A percentile compares a stretch with the other conserved stretches of the same genome.
Conservation (phyloP, 2,888 invertebrate genomes). For the Alloplasta piceator region DNA sequence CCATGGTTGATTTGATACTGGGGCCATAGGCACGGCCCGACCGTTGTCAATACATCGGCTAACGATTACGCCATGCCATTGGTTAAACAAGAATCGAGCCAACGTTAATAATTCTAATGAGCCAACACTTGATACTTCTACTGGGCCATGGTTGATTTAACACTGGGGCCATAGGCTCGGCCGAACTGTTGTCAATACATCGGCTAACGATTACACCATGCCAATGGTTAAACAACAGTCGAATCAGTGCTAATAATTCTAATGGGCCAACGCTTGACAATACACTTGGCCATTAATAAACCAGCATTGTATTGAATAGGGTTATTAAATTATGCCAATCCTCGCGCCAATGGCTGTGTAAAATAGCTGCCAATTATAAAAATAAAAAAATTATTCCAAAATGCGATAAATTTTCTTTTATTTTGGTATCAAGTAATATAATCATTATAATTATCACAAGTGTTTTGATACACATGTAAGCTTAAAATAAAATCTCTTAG, state of each 20-base stretch:
- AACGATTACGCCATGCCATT: conserved; percentile 1
- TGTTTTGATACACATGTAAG: background rate
- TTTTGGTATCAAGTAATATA: conserved; percentile 15
- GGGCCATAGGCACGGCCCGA: too few relatives aligned
- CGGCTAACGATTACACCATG: conserved; percentile 1
- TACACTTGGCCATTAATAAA: conserved; percentile 22
- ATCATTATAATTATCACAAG: conserved; percentile 14
- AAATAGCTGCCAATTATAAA: conserved; percentile 15
- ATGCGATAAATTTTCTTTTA: background rate
- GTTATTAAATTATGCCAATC: conserved; percentile 15
- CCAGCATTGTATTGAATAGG: conserved; percentile 11
- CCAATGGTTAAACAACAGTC: conserved; percentile 15
- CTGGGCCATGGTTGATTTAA: conserved; percentile 18
- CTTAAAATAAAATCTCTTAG: background rate
- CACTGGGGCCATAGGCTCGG: background rate
- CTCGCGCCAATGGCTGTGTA: conserved; percentile 11
- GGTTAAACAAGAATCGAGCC: conserved; percentile 5
- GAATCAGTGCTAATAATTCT: background rate
- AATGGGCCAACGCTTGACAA: conserved; percentile 2
- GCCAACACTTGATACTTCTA: conserved; percentile 2
- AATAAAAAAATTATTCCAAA: background rate
- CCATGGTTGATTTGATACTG: too few relatives aligned
- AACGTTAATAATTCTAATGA: too few relatives aligned
- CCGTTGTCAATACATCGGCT: too few relatives aligned
- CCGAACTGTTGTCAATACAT: conserved; percentile 19